Percentiles rank a stretch among this genome's conserved stretches.
phyloP scores from a whole-genome alignment of 2,888 invertebrate species.

The Sarcophaga carnaria region DNA sequence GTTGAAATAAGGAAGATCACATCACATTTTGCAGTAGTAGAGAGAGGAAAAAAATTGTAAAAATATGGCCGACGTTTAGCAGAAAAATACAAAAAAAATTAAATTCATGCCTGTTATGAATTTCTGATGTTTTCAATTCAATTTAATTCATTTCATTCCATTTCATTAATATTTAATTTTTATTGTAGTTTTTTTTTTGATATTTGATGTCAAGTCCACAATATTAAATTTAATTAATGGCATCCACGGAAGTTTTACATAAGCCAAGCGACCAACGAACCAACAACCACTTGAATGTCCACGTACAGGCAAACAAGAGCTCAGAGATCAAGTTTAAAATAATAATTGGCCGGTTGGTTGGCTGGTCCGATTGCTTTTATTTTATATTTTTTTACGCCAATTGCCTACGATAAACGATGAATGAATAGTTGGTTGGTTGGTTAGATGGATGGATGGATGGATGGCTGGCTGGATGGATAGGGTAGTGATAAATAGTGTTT shows the following conservation, averaged over 20 bases:
- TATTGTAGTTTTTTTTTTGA: slow-evolving; percentile 36
- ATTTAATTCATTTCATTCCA: not conserved
- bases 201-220: slow-evolving; percentile 49
- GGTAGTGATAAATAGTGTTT: slow-evolving; percentile 36
- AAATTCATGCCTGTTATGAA: slow-evolving; percentile 33
- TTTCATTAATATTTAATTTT: slow-evolving; percentile 2
- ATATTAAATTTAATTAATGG: slow-evolving; percentile 66
- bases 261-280: slow-evolving; percentile 20
- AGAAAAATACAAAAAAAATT: not conserved
- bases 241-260: slow-evolving; percentile 67
- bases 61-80: not conserved
- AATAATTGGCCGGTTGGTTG: slow-evolving; percentile 49
- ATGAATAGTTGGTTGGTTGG: slow-evolving; percentile 47
- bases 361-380: slow-evolving; percentile 16
- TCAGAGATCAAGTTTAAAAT: slow-evolving; percentile 68
- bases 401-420: slow-evolving; percentile 19
- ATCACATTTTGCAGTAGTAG: slow-evolving; percentile 38
- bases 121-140: slow-evolving; percentile 52
- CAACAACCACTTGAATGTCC: not conserved
- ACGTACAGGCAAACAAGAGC: slow-evolving; percentile 46
- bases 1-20: slow-evolving; percentile 56
- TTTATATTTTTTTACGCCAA: not conserved
- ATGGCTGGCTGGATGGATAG: not conserved
- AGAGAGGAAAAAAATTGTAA: not conserved
- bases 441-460: slow-evolving; percentile 12